Percentiles rank a stretch among this genome's conserved stretches.
Evolutionary conservation across 1,140 invertebrate species (phyloP).

Genomic region (Brachionus rubens): DNA sequence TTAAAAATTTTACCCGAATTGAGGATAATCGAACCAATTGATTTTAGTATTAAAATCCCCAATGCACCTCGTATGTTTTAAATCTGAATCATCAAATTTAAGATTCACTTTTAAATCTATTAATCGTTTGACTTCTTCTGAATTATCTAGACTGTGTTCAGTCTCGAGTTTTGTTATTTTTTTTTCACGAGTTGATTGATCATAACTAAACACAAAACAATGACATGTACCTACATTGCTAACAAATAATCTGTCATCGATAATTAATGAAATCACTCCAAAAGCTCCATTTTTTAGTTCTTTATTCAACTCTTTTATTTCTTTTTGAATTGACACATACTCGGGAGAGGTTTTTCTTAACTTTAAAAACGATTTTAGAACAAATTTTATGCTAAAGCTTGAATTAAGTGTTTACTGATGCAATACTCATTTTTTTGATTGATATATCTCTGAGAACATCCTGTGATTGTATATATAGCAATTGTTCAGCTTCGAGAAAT

Average conservation of each 20-base stretch:
- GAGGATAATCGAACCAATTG: background rate
- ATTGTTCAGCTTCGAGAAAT: background rate
- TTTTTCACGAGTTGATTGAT: background rate
- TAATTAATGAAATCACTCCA: conserved; percentile 10
- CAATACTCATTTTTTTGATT: no score
- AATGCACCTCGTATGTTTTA: conserved; percentile 8
- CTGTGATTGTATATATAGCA: background rate
- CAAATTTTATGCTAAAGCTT: background rate
- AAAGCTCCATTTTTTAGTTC: conserved; percentile 6
- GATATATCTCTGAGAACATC: background rate
- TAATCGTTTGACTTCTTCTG: background rate
- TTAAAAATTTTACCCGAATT: background rate
- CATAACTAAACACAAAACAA: conserved; percentile 17
- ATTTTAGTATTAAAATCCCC: conserved; percentile 17
- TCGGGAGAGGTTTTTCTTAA: background rate
- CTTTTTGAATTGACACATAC: background rate
- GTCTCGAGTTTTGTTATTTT: background rate
- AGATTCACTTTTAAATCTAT: background rate
- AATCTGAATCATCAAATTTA: background rate
- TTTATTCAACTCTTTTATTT: background rate
- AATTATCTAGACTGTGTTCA: conserved; percentile 23
- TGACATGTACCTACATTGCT: conserved; percentile 34
- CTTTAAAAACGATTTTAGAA: background rate
- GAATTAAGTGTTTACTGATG: no score
- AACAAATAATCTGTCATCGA: conserved; percentile 26